Conservation (phyloP, 2,113 vertebrate genomes). For the Lagopus muta region DNA sequence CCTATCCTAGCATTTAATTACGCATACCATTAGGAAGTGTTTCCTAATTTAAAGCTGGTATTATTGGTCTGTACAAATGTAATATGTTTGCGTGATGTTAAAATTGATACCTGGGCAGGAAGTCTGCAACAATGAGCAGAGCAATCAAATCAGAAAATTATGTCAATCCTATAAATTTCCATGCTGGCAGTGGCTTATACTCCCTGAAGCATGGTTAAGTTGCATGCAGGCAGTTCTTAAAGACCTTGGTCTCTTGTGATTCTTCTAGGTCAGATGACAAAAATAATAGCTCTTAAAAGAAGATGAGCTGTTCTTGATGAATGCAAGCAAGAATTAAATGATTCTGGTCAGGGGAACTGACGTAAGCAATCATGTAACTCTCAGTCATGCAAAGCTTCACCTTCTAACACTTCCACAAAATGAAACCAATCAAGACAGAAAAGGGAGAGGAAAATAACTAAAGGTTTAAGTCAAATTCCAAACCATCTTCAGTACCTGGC, state of each 20-base stretch:
- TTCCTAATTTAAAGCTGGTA: neutral
- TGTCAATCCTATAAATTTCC: neutral
- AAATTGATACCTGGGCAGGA: neutral
- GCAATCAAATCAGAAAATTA: neutral
- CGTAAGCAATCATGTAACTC: neutral
- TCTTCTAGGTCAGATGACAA: conserved; percentile 3
- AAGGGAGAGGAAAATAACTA: neutral
- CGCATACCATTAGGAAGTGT: neutral
- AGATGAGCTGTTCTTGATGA: neutral
- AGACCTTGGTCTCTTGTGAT: neutral
- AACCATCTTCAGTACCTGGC: neutral
- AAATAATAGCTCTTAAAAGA: neutral
- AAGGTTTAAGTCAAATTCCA: neutral
- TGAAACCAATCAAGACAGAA: neutral
- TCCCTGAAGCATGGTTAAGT: neutral
- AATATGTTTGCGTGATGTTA: neutral
- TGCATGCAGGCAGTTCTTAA: neutral
- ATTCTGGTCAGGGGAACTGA: neutral
- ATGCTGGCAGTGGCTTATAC: accelerated
- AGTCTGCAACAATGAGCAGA: neutral
- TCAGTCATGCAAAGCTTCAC: neutral
- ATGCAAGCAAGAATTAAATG: neutral
- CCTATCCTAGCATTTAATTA: neutral
- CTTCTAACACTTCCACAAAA: neutral
- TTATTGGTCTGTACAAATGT: neutral